Percentiles rank a stretch among this genome's conserved stretches.
These are phyloP conservation scores for Ceratina japonica DNA, from an alignment of 1,140 invertebrate species.

Conservation along the genomic window DNA sequence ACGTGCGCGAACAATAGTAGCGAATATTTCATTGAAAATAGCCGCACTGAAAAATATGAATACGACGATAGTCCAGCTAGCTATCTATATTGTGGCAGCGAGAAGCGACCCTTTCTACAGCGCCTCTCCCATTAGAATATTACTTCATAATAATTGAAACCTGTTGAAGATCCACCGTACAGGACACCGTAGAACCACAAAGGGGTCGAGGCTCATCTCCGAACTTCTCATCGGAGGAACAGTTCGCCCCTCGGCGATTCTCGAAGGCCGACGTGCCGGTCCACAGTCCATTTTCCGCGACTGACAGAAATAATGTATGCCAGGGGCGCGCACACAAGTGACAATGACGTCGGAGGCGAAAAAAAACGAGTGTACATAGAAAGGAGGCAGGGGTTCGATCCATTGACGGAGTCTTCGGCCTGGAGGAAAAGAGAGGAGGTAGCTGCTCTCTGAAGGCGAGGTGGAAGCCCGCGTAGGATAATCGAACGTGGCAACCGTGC, in stretches of 20 bases:
- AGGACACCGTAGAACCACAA: background rate
- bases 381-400: slow-evolving; percentile 17
- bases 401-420: slow-evolving; percentile 46
- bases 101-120: background rate
- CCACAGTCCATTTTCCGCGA: slow-evolving; percentile 37
- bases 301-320: slow-evolving; percentile 52
- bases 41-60: too few species aligned
- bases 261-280: background rate
- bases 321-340: slow-evolving; percentile 30
- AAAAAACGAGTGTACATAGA: too few species aligned
- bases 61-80: too few species aligned
- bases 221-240: background rate
- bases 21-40: too few species aligned
- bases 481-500: slow-evolving; percentile 66
- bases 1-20: too few species aligned
- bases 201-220: background rate
- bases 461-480: slow-evolving; percentile 38
- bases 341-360: slow-evolving; percentile 49
- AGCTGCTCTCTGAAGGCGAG: background rate
- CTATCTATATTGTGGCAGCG: background rate
- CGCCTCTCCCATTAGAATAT: background rate
- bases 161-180: slow-evolving; percentile 6
- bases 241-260: background rate
- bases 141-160: slow-evolving; percentile 12
- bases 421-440: slow-evolving; percentile 3